Conservation (phyloP, 2,797 vertebrate genomes). For the Sarcoramphus papa region DNA sequence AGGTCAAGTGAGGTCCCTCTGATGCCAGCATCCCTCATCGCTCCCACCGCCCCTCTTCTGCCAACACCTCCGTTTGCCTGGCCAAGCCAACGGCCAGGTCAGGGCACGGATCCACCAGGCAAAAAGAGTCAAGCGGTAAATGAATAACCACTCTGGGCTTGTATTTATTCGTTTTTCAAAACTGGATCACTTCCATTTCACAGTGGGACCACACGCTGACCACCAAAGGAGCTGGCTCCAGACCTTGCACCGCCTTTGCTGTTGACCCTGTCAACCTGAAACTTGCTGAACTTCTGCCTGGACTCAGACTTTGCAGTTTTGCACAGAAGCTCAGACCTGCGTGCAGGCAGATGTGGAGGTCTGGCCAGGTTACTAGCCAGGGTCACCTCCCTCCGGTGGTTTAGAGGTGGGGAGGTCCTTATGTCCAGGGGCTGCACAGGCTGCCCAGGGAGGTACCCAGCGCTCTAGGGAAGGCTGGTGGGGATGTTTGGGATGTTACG, state of each 20-base stretch:
- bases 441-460: neutral
- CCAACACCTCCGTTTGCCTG: neutral
- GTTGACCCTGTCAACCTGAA: neutral
- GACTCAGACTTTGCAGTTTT: neutral
- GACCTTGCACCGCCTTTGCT: neutral
- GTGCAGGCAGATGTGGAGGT: neutral
- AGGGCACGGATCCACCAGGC: neutral
- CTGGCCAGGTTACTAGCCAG: neutral
- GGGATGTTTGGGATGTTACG: neutral
- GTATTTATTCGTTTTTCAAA: neutral
- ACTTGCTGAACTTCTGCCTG: neutral
- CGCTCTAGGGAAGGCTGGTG: neutral
- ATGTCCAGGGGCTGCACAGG: neutral
- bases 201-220: neutral
- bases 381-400: neutral
- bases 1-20: too few relatives aligned
- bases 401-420: neutral
- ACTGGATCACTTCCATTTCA: neutral
- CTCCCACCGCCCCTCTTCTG: neutral
- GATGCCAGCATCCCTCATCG: neutral
- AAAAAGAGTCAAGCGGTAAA: neutral
- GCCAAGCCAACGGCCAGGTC: neutral
- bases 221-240: neutral
- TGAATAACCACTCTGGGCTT: neutral
- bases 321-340: too few relatives aligned